phyloP scores from a whole-genome alignment of 2,888 invertebrate species.

The Eristalis intricaria region DNA sequence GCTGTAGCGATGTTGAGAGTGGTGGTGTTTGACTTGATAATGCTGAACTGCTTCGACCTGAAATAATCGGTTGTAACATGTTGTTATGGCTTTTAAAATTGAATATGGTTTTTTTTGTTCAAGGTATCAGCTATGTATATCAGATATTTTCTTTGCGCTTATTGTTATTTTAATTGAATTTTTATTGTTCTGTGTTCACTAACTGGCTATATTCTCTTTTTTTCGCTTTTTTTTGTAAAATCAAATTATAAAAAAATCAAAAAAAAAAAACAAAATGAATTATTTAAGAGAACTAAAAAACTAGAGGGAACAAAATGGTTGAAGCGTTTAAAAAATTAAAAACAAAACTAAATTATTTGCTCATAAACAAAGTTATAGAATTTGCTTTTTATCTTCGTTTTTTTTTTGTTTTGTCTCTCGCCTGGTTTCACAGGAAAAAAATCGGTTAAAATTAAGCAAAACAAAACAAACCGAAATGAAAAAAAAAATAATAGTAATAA shows the following conservation, averaged over 20 bases:
- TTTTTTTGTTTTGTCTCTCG: conserved; percentile 17
- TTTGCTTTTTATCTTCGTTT: conserved; percentile 67
- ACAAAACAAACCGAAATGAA: conserved; percentile 64
- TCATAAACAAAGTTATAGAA: conserved; percentile 67
- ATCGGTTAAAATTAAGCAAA: conserved; percentile 59
- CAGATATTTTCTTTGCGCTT: not conserved
- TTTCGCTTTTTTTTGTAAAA: conserved; percentile 6
- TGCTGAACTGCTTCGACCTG: conserved; percentile 77
- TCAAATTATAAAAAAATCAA: not conserved
- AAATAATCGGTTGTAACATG: conserved; percentile 65
- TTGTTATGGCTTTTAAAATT: conserved; percentile 54
- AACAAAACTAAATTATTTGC: conserved; percentile 49
- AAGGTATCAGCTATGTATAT: not conserved
- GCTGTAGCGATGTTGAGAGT: conserved; percentile 76
- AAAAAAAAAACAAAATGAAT: conserved; percentile 57
- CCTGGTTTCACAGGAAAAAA: conserved; percentile 34
- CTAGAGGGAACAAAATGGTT: conserved; percentile 31
- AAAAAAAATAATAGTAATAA: conserved; percentile 24
- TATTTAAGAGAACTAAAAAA: conserved; percentile 41
- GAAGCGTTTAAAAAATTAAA: conserved; percentile 35
- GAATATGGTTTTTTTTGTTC: not conserved
- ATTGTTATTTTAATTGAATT: not conserved
- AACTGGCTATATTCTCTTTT: not conserved
- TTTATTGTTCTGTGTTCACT: not conserved
- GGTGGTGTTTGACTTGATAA: conserved; percentile 79